phyloP scores from a whole-genome alignment of 2,113 vertebrate species.

The Chascanopsetta lugubris region DNA sequence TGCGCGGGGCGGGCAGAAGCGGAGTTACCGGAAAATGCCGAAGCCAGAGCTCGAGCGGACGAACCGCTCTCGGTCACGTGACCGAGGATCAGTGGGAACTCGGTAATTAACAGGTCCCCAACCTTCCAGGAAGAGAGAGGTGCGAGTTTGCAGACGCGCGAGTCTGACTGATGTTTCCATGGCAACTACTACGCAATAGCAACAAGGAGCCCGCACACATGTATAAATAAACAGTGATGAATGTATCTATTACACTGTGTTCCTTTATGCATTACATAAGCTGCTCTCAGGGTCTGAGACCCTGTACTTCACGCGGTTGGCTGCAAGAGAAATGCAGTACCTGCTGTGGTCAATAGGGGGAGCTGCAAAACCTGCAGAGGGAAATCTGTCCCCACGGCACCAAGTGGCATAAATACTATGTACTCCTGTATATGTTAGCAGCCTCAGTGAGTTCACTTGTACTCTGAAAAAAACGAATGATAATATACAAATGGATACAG shows the following conservation, averaged over 20 bases:
- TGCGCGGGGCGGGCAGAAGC: neutral
- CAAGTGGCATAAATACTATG: too few relatives aligned
- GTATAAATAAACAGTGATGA: too few relatives aligned
- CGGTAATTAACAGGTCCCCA: neutral
- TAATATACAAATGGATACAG: too few relatives aligned
- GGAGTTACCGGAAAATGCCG: conserved; percentile 63
- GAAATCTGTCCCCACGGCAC: neutral
- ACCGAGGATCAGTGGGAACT: neutral
- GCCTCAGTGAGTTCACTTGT: too few relatives aligned
- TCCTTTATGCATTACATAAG: neutral
- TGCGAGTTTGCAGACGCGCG: neutral
- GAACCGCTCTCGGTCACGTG: conserved; percentile 22
- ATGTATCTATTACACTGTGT: neutral
- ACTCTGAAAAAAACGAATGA: too few relatives aligned
- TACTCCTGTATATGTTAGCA: neutral
- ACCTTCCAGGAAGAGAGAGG: conserved; percentile 40
- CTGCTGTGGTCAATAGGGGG: conserved; percentile 29
- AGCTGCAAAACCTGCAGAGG: conserved; percentile 7
- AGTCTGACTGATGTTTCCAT: neutral
- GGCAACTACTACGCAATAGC: neutral
- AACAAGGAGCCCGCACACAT: neutral
- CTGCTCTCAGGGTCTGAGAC: neutral
- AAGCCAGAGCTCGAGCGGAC: conserved; percentile 26
- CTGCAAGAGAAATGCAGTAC: neutral
- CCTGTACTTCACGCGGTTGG: too few relatives aligned